Base-by-base conservation (phyloP, 2,797 vertebrate genomes). In the Triplophysa bombifrons region DNA sequence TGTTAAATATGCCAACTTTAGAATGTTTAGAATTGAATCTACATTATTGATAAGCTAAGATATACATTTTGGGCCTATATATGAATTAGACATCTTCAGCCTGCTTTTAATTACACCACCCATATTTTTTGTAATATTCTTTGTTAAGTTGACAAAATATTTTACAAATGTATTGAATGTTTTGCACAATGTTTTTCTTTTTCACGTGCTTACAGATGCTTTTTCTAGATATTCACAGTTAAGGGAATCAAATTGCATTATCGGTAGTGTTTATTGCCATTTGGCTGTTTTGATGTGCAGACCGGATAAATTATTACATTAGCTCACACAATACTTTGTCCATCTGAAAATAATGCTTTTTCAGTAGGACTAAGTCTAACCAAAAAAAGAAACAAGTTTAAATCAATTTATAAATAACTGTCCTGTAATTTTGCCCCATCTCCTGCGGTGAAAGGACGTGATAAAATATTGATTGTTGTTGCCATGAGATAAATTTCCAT, bases 401-500 rank as follows among this genome's bases (percentile, higher is more conserved):
- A 44, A 30, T 38, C 16, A 50, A 14, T 34, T 63, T 63, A 30
- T 61, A 61, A 61, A 58, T 25, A 27, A 69, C 13, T 13, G 41
- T 60, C 19, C 3, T 34, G 75, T 30, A 20, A 67, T 68, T 56
- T 34, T 63, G 27, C 20, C 12, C 55, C 20, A 16, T 58, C 17
- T 69, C 27, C 69, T 30, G 19, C 13, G 10, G 14, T 58, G 30
- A 67, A 84, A 74, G 50, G 3, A 25, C 44, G 51, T 66, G 44
- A 74, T 27, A 66, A 79, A 22, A 55, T 82, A 80, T 85, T 82
- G 83, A 86, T 78, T 81, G n/a, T 51, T 66, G 63, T 53, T 74
- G 71, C 41, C 71, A 65, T 46, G 38, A 69, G 44, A 71, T n/a
- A 44, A 41, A 69, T 75, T 72, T 63, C 68, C 64, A 1, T 0